Evolutionary conservation across 2,113 vertebrate genomes (phyloP), one percentile per base, ranked within the genome.

Genomic region (Poeciliopsis occidentalis): DNA sequence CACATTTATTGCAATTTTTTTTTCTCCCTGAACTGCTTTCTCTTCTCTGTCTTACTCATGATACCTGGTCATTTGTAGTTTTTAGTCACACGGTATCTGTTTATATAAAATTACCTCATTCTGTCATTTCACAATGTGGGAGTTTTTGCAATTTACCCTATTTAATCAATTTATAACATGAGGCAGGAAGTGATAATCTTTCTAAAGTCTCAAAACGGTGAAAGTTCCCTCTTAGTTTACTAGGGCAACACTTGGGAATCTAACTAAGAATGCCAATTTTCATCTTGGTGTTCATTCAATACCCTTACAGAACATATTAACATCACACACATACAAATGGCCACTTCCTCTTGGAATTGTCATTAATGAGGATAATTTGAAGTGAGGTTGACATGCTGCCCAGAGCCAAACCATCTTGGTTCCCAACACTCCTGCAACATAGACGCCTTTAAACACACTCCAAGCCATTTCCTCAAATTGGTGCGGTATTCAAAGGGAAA

Each of bases 361-460:
- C 61, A 64, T 91, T 92, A 93, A 94, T 92, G 87, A 92, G 91
- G 84, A 90, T 93, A 89, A 93, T 94, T 94, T 91, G 80, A 88
- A 92, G 85, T 66, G 87, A 89, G 89, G 88, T 89, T 89, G 86
- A 91, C 82, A 82, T 75, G 69, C 60, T 83, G 81, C 79, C 4
- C 11, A 1, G 70, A 79, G 92, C 92, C 93, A 94, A 93, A 89
- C 85, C 88, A 74, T 68, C 67, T 79, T 85, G 73, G 83, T 87
- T 92, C 82, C 88, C 85, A 87, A 88, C 67, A 85, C 79, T 84
- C 81, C 82, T 90, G 83, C 79, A 82, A 69, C 79, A 65, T 37
- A 73, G 70, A 85, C 64, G 75, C 73, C 85, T 90, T 88, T 85
- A 88, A 86, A 82, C 76, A 24, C 51, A 34, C 78, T 93, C 88